Evolutionary conservation across 1,140 invertebrate species (phyloP).

Genomic region (Harpegnathos saltator): DNA sequence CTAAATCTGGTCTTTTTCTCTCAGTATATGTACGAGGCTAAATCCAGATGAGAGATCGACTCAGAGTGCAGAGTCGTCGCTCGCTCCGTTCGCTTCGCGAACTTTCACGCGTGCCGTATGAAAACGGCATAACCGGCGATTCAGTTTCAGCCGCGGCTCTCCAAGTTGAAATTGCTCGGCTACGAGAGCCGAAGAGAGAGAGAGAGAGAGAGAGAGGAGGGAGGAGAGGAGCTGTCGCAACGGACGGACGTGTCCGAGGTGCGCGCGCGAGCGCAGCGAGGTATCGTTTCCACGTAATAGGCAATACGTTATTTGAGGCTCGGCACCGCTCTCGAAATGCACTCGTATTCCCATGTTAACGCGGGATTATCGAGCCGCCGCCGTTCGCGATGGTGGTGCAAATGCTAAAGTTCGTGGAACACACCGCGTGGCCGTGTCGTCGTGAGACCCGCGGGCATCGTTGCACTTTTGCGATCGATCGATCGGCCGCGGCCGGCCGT

Average conservation of each 20-base stretch:
- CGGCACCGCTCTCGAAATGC: conserved; percentile 40
- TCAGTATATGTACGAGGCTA: too few species aligned
- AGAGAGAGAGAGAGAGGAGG: too few species aligned
- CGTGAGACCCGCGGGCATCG: conserved; percentile 46
- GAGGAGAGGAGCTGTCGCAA: conserved; percentile 61
- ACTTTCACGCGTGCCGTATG: background rate
- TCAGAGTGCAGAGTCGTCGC: too few species aligned
- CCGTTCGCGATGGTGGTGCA: conserved; percentile 29
- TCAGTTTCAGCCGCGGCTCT: conserved; percentile 14
- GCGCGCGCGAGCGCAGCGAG: conserved; percentile 17
- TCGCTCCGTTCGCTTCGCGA: background rate
- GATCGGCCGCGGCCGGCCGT: conserved; percentile 16
- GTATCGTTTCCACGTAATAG: conserved; percentile 59
- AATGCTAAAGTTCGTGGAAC: conserved; percentile 62
- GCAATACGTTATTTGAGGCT: conserved; percentile 59
- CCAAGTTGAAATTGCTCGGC: conserved; percentile 45
- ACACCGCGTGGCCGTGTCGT: conserved; percentile 41
- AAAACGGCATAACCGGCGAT: conserved; percentile 23
- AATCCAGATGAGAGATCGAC: too few species aligned
- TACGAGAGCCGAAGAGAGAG: conserved; percentile 5
- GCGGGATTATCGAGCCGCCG: conserved; percentile 45
- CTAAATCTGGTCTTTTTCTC: too few species aligned
- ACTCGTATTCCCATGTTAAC: conserved; percentile 57
- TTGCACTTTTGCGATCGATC: conserved; percentile 53
- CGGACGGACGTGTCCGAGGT: conserved; percentile 49